Evolutionary conservation across 1,140 invertebrate genomes (phyloP).

Genomic region (Microplitis mediator): DNA sequence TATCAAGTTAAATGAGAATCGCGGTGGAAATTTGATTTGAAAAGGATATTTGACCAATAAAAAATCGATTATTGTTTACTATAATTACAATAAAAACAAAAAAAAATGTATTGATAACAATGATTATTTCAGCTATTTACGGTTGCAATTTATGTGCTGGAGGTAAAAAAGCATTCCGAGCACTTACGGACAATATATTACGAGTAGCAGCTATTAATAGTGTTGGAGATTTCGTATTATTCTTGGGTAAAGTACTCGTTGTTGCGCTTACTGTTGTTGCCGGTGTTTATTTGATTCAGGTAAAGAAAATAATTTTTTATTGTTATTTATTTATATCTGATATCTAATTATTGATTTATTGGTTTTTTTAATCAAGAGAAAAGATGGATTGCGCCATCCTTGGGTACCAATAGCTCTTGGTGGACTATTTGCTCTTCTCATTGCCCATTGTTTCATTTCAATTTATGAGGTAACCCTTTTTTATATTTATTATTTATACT

Average conservation of each 20-base stretch:
- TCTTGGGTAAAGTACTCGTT: slow-evolving; percentile 75
- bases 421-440: slow-evolving; percentile 73
- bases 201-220: slow-evolving; percentile 78
- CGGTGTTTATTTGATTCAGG: slow-evolving; percentile 69
- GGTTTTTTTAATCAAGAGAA: slow-evolving; percentile 58
- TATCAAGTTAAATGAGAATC: too few species aligned
- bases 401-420: slow-evolving; percentile 72
- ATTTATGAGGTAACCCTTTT: slow-evolving; percentile 73
- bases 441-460: slow-evolving; percentile 78
- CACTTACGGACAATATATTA: slow-evolving; percentile 69
- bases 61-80: not conserved
- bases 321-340: not conserved
- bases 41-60: too few species aligned
- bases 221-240: slow-evolving; percentile 79
- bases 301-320: slow-evolving; percentile 41
- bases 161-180: slow-evolving; percentile 68
- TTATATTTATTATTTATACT: slow-evolving; percentile 4
- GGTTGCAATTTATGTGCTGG: slow-evolving; percentile 73
- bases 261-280: slow-evolving; percentile 69
- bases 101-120: too few species aligned
- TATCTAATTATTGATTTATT: not conserved
- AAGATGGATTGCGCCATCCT: slow-evolving; percentile 68
- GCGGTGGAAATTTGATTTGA: too few species aligned
- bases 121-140: slow-evolving; percentile 67
- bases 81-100: not conserved